phyloP scores from a whole-genome alignment of 2,797 vertebrate species.

The Limosa lapponica region DNA sequence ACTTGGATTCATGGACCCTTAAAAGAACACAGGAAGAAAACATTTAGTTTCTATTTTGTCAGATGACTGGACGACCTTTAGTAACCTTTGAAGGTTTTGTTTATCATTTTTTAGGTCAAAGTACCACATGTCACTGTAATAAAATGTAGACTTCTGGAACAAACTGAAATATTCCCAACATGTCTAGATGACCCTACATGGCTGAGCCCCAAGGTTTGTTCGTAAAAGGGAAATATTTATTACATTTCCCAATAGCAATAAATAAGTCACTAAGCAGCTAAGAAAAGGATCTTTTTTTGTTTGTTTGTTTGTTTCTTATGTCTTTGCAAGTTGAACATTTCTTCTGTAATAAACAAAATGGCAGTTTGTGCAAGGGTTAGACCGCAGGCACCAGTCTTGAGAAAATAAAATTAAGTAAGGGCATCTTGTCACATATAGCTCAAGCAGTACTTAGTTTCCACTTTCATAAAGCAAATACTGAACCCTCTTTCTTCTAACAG shows the following conservation, averaged over 20 bases:
- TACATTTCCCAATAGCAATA: background rate
- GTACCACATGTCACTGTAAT: background rate
- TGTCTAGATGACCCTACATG: background rate
- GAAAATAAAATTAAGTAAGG: background rate
- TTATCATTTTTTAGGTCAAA: slow-evolving; percentile 13
- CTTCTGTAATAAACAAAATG: background rate
- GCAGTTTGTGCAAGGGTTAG: background rate
- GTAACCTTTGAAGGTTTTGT: background rate
- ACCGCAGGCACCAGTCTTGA: background rate
- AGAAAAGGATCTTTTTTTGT: background rate
- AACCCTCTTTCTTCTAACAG: background rate
- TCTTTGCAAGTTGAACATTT: background rate
- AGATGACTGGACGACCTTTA: background rate
- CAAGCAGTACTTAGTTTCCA: background rate
- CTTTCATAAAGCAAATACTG: background rate
- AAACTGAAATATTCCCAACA: background rate
- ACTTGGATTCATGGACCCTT: background rate
- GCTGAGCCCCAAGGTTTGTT: background rate
- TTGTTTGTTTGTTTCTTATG: background rate
- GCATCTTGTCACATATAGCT: background rate
- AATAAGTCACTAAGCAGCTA: background rate
- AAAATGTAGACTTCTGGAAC: slow-evolving; percentile 16
- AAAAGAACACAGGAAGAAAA: background rate
- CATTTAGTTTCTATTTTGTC: background rate
- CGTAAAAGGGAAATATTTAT: background rate